A percentile compares a stretch with the other conserved stretches of the same genome.
These are phyloP conservation scores for Ellobium chinense DNA, from an alignment of 2,888 invertebrate genomes.

Conservation along the genomic window DNA sequence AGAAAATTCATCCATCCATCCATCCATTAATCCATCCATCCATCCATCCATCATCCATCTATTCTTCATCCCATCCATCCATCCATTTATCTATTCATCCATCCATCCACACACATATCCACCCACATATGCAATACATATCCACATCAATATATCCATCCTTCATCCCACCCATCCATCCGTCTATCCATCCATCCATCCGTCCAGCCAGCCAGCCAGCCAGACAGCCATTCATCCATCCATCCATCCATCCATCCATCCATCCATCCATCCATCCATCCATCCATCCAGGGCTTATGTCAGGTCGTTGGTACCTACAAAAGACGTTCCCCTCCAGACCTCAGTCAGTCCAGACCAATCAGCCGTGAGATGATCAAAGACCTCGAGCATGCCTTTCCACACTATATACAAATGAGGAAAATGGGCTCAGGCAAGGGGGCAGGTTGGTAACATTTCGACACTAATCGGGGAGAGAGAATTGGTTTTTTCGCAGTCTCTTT, in stretches of 20 bases:
- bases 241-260: not conserved
- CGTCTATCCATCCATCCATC: not conserved
- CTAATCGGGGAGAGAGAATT: no score
- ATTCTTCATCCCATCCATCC: no score
- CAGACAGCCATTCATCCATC: not conserved
- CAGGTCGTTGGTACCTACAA: slow-evolving; percentile 41
- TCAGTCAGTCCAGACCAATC: not conserved
- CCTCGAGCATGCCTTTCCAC: slow-evolving; percentile 60
- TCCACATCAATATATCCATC: not conserved
- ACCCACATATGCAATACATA: not conserved
- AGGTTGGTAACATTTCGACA: no score
- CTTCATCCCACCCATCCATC: not conserved
- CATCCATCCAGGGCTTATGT: slow-evolving; percentile 42
- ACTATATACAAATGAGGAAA: slow-evolving; percentile 59
- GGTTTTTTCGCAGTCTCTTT: no score
- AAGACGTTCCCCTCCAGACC: slow-evolving; percentile 13
- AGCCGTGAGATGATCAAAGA: slow-evolving; percentile 26
- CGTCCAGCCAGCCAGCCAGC: not conserved
- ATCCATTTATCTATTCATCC: no score
- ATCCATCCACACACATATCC: no score
- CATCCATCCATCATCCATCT: no score
- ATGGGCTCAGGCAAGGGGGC: slow-evolving; percentile 43
- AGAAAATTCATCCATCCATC: no score
- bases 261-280: not conserved
- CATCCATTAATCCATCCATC: no score